Percentiles rank a stretch among this genome's conserved stretches.
phyloP scores from a whole-genome alignment of 2,797 vertebrate species.

The Notoglanidium macrostoma region DNA sequence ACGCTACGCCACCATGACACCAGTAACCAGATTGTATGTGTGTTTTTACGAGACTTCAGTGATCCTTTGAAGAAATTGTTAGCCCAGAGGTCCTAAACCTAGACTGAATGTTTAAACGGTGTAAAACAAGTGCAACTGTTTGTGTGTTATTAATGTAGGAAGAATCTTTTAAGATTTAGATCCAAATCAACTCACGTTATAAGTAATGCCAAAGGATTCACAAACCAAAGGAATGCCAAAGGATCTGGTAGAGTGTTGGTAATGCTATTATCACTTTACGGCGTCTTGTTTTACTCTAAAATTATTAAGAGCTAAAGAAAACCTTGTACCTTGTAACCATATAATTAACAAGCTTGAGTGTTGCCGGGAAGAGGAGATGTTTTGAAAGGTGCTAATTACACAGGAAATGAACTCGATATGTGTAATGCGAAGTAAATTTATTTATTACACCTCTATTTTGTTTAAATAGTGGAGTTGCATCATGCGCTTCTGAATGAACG shows the following conservation, averaged over 20 bases:
- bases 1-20: not conserved
- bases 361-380: not conserved
- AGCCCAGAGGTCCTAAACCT: not conserved
- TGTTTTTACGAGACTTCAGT: not conserved
- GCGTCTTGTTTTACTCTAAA: not conserved
- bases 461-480: not conserved
- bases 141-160: not conserved
- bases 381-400: not conserved
- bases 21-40: not conserved
- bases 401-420: no score
- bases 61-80: not conserved
- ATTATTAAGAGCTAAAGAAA: not conserved
- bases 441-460: not conserved
- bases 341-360: not conserved
- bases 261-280: not conserved
- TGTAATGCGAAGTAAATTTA: not conserved
- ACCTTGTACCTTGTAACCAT: not conserved
- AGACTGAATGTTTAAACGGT: not conserved
- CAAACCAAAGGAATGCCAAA: not conserved
- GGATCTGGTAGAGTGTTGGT: not conserved
- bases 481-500: not conserved
- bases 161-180: not conserved
- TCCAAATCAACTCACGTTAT: not conserved
- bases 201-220: not conserved
- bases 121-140: not conserved